These are phyloP conservation scores for Lithobates pipiens DNA, from an alignment of 2,797 vertebrate species.

Conservation along the genomic window DNA sequence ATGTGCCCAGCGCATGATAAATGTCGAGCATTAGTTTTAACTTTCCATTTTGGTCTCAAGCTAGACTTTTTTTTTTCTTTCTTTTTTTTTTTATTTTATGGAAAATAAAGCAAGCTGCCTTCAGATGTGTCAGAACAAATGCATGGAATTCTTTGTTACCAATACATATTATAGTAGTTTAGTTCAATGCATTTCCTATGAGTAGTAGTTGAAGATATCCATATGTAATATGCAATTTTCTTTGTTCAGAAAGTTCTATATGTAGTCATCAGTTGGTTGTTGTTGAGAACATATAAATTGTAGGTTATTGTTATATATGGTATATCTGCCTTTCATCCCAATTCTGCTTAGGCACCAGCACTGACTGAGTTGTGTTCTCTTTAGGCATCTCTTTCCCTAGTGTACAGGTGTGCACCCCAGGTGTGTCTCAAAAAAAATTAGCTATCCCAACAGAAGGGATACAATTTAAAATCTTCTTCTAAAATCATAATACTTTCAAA, in stretches of 20 bases:
- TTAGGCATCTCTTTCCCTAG: too few species aligned
- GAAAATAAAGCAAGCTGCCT: conserved; percentile 20
- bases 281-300: neutral
- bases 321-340: neutral
- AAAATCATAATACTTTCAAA: too few species aligned
- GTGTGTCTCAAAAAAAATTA: too few species aligned
- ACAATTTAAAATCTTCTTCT: too few species aligned
- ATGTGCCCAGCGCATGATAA: conserved; percentile 46
- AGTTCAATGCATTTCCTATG: neutral
- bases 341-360: too few species aligned
- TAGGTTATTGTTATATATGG: neutral
- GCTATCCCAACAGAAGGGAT: too few species aligned
- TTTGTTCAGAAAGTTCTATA: neutral
- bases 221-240: neutral
- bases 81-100: neutral
- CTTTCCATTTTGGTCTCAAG: conserved; percentile 45
- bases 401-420: too few species aligned
- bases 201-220: neutral
- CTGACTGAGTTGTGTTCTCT: too few species aligned
- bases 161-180: conserved; percentile 8
- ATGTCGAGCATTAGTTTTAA: conserved; percentile 36
- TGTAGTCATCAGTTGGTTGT: too few species aligned
- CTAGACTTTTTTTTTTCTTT: neutral
- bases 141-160: neutral
- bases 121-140: neutral